A percentile compares a stretch with the other conserved stretches of the same genome.
These are phyloP conservation scores for Pasiphila rectangulata DNA, from an alignment of 2,888 invertebrate genomes.

Conservation along the genomic window DNA sequence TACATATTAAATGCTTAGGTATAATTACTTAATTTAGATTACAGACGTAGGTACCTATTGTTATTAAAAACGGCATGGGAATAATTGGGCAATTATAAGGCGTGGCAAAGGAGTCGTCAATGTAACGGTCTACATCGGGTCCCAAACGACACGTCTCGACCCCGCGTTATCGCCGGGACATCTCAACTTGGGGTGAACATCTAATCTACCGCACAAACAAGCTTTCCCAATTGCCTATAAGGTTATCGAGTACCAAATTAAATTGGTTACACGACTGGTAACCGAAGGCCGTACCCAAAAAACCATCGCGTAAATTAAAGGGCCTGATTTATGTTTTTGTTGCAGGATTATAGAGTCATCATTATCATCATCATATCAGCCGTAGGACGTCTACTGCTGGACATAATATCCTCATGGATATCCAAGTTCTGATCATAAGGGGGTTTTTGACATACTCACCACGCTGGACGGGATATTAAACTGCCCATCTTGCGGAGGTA, in stretches of 20 bases:
- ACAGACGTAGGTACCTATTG: not conserved
- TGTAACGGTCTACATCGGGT: constrained; percentile 62
- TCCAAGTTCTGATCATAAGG: no score
- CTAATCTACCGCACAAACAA: constrained; percentile 71
- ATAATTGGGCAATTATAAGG: constrained; percentile 56
- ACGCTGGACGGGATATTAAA: no score
- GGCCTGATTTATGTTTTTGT: constrained; percentile 23
- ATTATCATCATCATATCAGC: no score
- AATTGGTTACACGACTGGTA: constrained; percentile 59
- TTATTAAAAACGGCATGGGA: constrained; percentile 4
- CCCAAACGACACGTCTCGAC: constrained; percentile 61
- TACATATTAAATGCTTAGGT: no score
- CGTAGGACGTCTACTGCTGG: no score
- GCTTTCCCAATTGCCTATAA: constrained; percentile 66
- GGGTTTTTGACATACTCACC: no score
- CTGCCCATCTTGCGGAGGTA: no score
- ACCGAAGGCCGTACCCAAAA: constrained; percentile 44
- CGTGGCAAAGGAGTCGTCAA: constrained; percentile 61
- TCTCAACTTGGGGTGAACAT: constrained; percentile 67
- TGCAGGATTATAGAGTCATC: constrained; percentile 6
- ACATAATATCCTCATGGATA: no score
- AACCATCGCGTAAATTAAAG: constrained; percentile 32
- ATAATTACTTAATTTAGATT: no score
- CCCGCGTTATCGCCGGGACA: constrained; percentile 66
- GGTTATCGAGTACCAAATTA: constrained; percentile 72